A percentile compares a stretch with the other conserved stretches of the same genome.
phyloP scores from a whole-genome alignment of 1,140 invertebrate genomes.

The Drosophila ambigua region DNA sequence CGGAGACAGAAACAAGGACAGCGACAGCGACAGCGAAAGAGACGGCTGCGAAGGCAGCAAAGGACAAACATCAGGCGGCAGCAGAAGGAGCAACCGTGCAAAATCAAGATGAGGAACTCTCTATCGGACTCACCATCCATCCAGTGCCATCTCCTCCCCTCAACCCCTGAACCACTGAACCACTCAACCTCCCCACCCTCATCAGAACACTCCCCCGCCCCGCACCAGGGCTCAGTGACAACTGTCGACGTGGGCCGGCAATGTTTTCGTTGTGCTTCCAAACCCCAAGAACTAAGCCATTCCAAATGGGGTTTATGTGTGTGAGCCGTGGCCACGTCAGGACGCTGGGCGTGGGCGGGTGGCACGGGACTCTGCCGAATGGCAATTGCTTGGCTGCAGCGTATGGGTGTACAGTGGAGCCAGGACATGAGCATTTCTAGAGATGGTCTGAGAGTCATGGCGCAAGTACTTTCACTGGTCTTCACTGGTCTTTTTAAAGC shows the following conservation, averaged over 20 bases:
- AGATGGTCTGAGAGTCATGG: no score
- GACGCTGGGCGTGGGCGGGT: not conserved
- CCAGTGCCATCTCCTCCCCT: conserved; percentile 2
- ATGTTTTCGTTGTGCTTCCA: conserved; percentile 56
- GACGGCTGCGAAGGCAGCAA: conserved; percentile 14
- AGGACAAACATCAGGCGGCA: conserved; percentile 9
- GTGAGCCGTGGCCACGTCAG: conserved; percentile 24
- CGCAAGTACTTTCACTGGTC: no score
- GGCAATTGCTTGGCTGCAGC: conserved; percentile 29
- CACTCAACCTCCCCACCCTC: conserved; percentile 4
- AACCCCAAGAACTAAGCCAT: conserved; percentile 78
- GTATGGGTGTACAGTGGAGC: conserved; percentile 23
- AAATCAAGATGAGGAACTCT: conserved; percentile 73
- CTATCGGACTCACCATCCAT: conserved; percentile 42
- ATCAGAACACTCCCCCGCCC: not conserved
- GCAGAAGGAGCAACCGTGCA: conserved; percentile 22
- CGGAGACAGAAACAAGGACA: conserved; percentile 4
- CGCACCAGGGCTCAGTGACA: conserved; percentile 44
- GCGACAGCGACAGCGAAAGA: not conserved
- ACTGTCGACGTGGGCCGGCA: conserved; percentile 60
- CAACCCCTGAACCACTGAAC: not conserved
- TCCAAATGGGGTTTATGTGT: conserved; percentile 76
- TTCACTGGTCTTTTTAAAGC: no score
- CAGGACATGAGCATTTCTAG: not conserved
- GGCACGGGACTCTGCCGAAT: not conserved